These are phyloP conservation scores for Rallus limicola DNA, from an alignment of 2,113 vertebrate species.

Conservation along the genomic window DNA sequence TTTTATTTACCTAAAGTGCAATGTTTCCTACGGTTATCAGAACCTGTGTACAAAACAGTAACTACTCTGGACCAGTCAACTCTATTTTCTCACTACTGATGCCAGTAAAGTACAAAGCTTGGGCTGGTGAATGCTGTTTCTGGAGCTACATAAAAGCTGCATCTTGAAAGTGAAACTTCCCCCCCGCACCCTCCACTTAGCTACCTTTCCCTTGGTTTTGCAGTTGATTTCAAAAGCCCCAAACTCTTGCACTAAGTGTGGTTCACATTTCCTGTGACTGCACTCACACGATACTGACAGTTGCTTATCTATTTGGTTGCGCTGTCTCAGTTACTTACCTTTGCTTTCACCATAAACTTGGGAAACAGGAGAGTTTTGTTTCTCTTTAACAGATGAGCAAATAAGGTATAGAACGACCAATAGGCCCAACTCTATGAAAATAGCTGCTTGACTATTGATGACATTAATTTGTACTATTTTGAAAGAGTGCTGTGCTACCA, in stretches of 20 bases:
- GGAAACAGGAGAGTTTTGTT: neutral
- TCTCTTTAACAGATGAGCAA: neutral
- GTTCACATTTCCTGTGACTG: neutral
- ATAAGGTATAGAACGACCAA: neutral
- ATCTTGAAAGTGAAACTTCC: neutral
- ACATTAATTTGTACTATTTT: neutral
- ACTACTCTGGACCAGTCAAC: neutral
- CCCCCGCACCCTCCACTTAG: accelerated
- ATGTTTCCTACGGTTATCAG: neutral
- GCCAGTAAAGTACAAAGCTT: neutral
- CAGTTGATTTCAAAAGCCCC: neutral
- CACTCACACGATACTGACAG: neutral
- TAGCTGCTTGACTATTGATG: neutral
- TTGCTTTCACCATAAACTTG: neutral
- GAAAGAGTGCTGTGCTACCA: neutral
- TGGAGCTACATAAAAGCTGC: neutral
- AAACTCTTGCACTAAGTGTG: neutral
- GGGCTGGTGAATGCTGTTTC: neutral
- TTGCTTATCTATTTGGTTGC: neutral
- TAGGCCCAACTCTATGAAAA: neutral
- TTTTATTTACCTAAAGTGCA: neutral
- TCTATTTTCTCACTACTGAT: neutral
- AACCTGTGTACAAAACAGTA: no score
- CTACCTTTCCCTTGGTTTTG: neutral
- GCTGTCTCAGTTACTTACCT: neutral